A percentile compares a stretch with the other conserved stretches of the same genome.
These are phyloP conservation scores for Polydrusus cervinus DNA, from an alignment of 2,888 invertebrate species.

Conservation along the genomic window DNA sequence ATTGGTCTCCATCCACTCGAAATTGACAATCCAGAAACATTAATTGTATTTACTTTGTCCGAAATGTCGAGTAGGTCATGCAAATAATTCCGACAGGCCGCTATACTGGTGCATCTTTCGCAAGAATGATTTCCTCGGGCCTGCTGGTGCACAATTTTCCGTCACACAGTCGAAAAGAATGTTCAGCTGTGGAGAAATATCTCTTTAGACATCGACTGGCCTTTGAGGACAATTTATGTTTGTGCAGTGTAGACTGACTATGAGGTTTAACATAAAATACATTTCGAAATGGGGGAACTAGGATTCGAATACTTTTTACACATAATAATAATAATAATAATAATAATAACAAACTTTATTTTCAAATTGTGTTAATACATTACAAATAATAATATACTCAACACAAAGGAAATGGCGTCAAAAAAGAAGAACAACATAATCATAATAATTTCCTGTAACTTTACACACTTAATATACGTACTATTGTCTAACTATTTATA, in stretches of 20 bases:
- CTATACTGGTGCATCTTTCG: neutral
- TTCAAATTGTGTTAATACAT: no score
- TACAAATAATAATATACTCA: no score
- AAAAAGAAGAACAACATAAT: no score
- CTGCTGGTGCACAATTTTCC: constrained; percentile 1
- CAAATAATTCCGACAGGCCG: neutral
- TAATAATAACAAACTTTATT: no score
- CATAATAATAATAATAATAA: no score
- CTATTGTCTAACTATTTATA: no score
- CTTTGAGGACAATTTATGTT: neutral
- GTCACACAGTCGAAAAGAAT: neutral
- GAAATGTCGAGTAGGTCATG: neutral
- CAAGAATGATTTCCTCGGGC: neutral
- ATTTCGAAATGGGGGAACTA: neutral
- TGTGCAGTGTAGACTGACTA: neutral
- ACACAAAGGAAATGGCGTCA: no score
- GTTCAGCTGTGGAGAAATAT: neutral
- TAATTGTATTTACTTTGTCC: neutral
- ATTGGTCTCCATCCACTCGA: no score
- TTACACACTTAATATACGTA: no score
- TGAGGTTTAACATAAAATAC: neutral
- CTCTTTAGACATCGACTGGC: neutral
- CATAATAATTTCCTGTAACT: no score
- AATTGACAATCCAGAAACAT: neutral
- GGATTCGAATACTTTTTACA: neutral